A percentile compares a stretch with the other conserved stretches of the same genome.
Conservation (phyloP, 1,140 invertebrate genomes). For the Drosophila navojoa region DNA sequence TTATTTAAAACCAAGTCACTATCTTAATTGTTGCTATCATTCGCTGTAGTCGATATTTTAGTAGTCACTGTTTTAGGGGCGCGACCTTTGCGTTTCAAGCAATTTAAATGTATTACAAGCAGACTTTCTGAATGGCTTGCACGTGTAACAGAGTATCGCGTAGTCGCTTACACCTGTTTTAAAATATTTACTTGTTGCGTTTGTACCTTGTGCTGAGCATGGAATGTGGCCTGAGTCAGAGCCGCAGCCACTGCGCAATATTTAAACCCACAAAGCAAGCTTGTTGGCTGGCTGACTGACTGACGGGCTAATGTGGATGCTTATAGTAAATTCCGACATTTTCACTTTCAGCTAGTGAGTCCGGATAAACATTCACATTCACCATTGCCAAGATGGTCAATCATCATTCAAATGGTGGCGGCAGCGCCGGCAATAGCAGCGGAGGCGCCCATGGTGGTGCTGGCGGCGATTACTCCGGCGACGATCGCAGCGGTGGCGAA, state of each 20-base stretch:
- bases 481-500: constrained; percentile 78
- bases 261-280: constrained; percentile 9
- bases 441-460: constrained; percentile 66
- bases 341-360: constrained; percentile 33
- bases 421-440: constrained; percentile 69
- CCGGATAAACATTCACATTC: constrained; percentile 19
- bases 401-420: constrained; percentile 73
- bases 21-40: no score
- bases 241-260: constrained; percentile 63
- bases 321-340: constrained; percentile 21
- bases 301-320: constrained; percentile 10
- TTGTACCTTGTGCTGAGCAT: constrained; percentile 42
- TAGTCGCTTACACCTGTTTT: background rate
- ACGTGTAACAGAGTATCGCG: background rate
- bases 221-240: constrained; percentile 73
- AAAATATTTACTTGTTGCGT: constrained; percentile 37
- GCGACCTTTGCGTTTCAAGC: no score
- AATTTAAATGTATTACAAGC: no score
- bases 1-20: no score
- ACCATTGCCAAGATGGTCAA: constrained; percentile 56
- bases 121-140: no score
- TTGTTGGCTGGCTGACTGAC: background rate
- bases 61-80: no score
- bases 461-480: constrained; percentile 76
- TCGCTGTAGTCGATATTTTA: no score